Conservation (phyloP, 2,888 invertebrate species). For the Dryomyza anilis region DNA sequence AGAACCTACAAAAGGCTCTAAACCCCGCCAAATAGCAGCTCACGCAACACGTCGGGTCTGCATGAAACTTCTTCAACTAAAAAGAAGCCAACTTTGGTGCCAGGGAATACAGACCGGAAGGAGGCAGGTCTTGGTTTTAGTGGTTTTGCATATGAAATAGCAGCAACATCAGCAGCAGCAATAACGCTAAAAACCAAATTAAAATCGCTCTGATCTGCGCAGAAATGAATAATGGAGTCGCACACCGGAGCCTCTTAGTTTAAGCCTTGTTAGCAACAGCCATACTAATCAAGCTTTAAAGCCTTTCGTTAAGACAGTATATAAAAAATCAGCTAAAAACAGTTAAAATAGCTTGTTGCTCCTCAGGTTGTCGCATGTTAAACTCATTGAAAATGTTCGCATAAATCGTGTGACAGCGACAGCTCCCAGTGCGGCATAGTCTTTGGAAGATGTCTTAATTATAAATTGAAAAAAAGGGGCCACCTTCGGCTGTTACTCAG, state of each 20-base stretch:
- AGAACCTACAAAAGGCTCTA: background rate
- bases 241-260: no score
- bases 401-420: constrained; percentile 21
- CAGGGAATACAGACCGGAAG: no score
- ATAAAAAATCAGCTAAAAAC: no score
- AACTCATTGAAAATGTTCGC: background rate
- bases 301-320: no score
- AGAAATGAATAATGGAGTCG: background rate
- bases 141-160: background rate
- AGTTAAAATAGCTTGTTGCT: no score
- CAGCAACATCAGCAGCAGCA: background rate
- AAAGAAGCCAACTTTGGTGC: background rate
- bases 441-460: constrained; percentile 16
- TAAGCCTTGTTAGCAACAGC: background rate
- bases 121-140: no score
- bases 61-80: constrained; percentile 3
- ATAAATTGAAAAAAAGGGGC: background rate
- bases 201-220: background rate
- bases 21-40: background rate
- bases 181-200: background rate
- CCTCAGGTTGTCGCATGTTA: background rate
- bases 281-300: background rate
- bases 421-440: background rate
- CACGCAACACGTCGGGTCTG: background rate
- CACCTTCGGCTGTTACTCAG: background rate